These are phyloP conservation scores for Diuraphis noxia DNA, from an alignment of 1,140 invertebrate species.

Conservation along the genomic window DNA sequence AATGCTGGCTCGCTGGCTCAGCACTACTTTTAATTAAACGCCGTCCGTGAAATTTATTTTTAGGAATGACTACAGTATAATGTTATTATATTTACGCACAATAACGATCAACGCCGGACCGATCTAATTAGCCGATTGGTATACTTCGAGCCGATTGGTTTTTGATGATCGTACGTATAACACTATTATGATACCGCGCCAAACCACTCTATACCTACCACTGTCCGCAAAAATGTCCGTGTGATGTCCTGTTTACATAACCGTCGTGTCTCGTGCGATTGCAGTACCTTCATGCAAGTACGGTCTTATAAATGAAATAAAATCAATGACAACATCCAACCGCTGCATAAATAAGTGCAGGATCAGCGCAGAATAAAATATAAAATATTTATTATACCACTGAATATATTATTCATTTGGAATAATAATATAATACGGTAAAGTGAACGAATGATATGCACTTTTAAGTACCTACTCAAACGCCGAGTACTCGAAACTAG, in stretches of 20 bases:
- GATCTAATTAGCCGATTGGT: slow-evolving; percentile 4
- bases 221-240: too few species aligned
- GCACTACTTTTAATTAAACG: slow-evolving; percentile 54
- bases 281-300: too few species aligned
- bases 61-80: not conserved
- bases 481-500: not conserved
- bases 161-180: not conserved
- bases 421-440: not conserved
- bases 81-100: not conserved
- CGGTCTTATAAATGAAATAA: too few species aligned
- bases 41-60: not conserved
- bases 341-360: too few species aligned
- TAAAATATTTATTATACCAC: not conserved
- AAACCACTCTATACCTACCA: too few species aligned
- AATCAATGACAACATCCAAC: too few species aligned
- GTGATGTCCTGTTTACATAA: too few species aligned
- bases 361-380: not conserved
- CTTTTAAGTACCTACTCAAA: not conserved
- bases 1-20: not conserved
- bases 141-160: not conserved
- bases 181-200: not conserved
- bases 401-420: not conserved
- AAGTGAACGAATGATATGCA: not conserved
- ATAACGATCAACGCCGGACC: not conserved
- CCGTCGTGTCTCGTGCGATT: too few species aligned